Conservation (phyloP, 2,888 invertebrate genomes). For the Cryptops parisi region DNA sequence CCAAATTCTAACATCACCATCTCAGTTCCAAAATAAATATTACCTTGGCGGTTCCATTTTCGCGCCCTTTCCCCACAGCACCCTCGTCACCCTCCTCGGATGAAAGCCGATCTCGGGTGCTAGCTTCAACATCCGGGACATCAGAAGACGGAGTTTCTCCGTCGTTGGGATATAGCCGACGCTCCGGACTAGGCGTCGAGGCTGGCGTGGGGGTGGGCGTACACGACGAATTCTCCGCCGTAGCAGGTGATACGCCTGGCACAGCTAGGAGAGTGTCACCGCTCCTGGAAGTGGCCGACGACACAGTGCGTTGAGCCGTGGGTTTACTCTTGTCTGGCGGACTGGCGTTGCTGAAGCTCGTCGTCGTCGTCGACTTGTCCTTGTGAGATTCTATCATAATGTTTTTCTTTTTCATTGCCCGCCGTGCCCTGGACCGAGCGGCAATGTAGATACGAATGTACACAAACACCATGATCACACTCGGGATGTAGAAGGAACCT, state of each 20-base stretch:
- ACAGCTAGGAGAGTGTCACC: constrained; percentile 22
- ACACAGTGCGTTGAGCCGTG: constrained; percentile 35
- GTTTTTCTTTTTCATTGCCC: constrained; percentile 42
- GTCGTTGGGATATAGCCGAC: constrained; percentile 15
- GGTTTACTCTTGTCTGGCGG: constrained; percentile 20
- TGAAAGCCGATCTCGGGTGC: neutral
- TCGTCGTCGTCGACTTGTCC: constrained; percentile 25
- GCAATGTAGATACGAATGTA: constrained; percentile 98
- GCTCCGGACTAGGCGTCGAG: constrained; percentile 15
- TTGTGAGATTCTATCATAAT: constrained; percentile 19
- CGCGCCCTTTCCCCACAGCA: constrained; percentile 6
- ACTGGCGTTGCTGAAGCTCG: constrained; percentile 24
- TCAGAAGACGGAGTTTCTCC: neutral
- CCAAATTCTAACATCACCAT: too few relatives aligned
- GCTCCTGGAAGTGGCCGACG: constrained; percentile 39
- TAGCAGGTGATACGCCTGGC: constrained; percentile 14
- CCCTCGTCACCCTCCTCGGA: neutral
- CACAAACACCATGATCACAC: constrained; percentile 98
- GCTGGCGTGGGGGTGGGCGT: constrained; percentile 14
- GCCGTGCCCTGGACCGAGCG: constrained; percentile 76
- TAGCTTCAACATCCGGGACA: constrained; percentile 3
- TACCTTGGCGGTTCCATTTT: constrained; percentile 11
- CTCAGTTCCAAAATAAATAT: too few relatives aligned
- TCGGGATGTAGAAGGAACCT: constrained; percentile 98
- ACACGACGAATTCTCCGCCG: neutral